Evolutionary conservation across 2,888 invertebrate genomes (phyloP).

Genomic region (Scelioninae gen. 2): DNA sequence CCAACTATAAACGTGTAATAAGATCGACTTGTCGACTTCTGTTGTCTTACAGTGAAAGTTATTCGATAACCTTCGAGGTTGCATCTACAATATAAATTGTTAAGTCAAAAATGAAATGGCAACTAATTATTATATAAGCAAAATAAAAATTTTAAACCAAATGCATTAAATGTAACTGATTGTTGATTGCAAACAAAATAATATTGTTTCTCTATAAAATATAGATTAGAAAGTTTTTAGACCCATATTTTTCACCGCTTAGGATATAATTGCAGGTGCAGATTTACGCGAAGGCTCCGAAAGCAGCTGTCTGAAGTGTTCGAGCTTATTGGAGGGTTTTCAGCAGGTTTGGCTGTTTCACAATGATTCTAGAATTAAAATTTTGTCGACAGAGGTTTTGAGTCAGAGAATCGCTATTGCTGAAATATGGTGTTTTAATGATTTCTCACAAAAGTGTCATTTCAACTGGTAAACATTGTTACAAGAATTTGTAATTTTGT

Average conservation of each 20-base stretch:
- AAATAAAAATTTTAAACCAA: too few species aligned
- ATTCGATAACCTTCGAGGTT: neutral
- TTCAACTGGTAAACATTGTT: too few species aligned
- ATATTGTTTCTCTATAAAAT: neutral
- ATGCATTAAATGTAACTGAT: too few species aligned
- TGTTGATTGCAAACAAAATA: too few species aligned
- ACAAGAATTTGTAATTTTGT: too few species aligned
- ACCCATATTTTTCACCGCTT: slow-evolving; percentile 14
- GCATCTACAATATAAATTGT: neutral
- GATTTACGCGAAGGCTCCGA: slow-evolving; percentile 26
- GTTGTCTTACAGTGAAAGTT: slow-evolving; percentile 46
- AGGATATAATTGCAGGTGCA: slow-evolving; percentile 40
- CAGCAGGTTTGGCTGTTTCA: slow-evolving; percentile 3
- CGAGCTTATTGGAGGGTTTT: slow-evolving; percentile 17
- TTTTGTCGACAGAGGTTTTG: slow-evolving; percentile 6
- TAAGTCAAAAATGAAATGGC: too few species aligned
- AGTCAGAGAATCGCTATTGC: neutral
- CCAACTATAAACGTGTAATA: slow-evolving; percentile 50
- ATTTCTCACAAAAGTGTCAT: too few species aligned
- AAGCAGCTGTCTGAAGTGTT: slow-evolving; percentile 37
- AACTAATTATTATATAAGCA: too few species aligned
- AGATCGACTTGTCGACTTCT: slow-evolving; percentile 46
- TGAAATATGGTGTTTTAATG: too few species aligned
- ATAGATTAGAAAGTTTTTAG: slow-evolving; percentile 12
- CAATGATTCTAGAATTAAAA: slow-evolving; percentile 5